A percentile compares a stretch with the other conserved stretches of the same genome.
Evolutionary conservation across 2,797 vertebrate species (phyloP).

Genomic region (Cercopithecus diana): DNA sequence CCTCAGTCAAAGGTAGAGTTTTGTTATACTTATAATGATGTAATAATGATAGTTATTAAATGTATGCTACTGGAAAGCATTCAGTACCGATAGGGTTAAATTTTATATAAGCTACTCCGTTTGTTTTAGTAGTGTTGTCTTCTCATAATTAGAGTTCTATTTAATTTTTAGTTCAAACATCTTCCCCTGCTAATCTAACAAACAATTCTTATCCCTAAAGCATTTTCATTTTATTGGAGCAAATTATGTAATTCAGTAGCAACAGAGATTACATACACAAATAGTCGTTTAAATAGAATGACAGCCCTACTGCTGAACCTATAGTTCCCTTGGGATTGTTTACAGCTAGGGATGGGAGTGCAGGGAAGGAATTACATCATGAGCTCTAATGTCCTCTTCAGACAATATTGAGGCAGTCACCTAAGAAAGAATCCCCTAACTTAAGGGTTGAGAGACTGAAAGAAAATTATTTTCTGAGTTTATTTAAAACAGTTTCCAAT

Average conservation of each 20-base stretch:
- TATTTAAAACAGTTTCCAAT: not conserved
- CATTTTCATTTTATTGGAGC: not conserved
- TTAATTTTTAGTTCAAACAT: not conserved
- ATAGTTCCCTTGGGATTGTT: not conserved
- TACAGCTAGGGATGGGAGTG: no score
- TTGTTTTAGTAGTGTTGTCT: not conserved
- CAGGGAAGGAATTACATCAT: not conserved
- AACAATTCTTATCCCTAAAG: not conserved
- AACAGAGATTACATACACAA: not conserved
- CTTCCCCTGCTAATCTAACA: not conserved
- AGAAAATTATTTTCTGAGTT: not conserved
- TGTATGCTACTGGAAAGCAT: not conserved
- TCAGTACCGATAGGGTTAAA: not conserved
- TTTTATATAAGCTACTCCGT: no score
- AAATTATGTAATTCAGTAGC: not conserved
- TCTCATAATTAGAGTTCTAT: not conserved
- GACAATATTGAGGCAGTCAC: not conserved
- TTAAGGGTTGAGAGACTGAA: not conserved
- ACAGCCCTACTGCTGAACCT: no score
- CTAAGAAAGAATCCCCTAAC: not conserved
- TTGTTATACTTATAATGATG: not conserved
- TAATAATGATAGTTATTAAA: not conserved
- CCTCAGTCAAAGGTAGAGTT: slow-evolving; percentile 43
- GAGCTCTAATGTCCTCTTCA: not conserved
- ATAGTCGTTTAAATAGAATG: not conserved